Percentiles rank a stretch among this genome's conserved stretches.
Conservation (phyloP, 2,888 invertebrate species). For the Ochropleura plecta region DNA sequence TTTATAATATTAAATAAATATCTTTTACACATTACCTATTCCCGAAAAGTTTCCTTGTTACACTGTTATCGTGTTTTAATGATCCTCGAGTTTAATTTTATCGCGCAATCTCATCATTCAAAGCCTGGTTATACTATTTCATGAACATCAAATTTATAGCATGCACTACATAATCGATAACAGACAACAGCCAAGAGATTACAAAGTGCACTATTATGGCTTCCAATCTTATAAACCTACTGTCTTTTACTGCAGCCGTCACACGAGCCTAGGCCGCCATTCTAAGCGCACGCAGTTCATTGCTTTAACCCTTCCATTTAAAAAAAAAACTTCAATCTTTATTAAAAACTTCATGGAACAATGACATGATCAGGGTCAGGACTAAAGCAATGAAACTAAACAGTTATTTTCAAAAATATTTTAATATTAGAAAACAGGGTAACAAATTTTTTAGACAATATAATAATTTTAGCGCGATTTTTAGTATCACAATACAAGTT, state of each 20-base stretch:
- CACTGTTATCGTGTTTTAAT: slow-evolving; percentile 27
- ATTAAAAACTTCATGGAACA: slow-evolving; percentile 53
- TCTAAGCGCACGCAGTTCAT: slow-evolving; percentile 78
- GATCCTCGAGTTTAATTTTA: slow-evolving; percentile 28
- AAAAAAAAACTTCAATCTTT: slow-evolving; percentile 57
- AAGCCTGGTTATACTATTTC: slow-evolving; percentile 50
- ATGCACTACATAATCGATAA: slow-evolving; percentile 68
- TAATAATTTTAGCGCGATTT: slow-evolving; percentile 56
- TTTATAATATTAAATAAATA: neutral
- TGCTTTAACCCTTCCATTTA: slow-evolving; percentile 85
- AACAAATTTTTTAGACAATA: slow-evolving; percentile 66
- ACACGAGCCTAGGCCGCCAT: slow-evolving; percentile 51
- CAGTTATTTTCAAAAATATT: slow-evolving; percentile 74
- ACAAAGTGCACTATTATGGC: slow-evolving; percentile 67
- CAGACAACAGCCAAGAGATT: slow-evolving; percentile 72
- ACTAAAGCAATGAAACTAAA: slow-evolving; percentile 89
- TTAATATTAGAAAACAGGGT: slow-evolving; percentile 78
- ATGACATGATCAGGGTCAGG: slow-evolving; percentile 73
- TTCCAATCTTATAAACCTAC: slow-evolving; percentile 68
- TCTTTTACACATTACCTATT: neutral
- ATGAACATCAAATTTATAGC: slow-evolving; percentile 41
- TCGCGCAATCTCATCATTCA: slow-evolving; percentile 53
- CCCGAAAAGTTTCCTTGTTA: slow-evolving; percentile 8
- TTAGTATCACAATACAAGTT: slow-evolving; percentile 63
- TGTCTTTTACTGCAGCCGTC: slow-evolving; percentile 43